A percentile compares a stretch with the other conserved stretches of the same genome.
phyloP scores from a whole-genome alignment of 1,140 invertebrate species.

The Drosophila truncata region DNA sequence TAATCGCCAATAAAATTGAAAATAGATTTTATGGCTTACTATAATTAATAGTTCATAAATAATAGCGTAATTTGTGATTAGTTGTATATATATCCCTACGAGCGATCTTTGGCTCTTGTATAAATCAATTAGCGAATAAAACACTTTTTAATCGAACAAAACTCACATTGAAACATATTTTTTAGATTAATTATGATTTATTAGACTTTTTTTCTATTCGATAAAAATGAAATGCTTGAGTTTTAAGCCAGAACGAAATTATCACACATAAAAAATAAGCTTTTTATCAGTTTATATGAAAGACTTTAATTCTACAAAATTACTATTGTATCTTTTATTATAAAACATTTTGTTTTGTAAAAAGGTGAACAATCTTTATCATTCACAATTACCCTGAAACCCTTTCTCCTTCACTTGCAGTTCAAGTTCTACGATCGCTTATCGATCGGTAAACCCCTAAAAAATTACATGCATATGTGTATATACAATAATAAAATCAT shows the following conservation, averaged over 20 bases:
- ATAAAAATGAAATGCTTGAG: not conserved
- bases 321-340: not conserved
- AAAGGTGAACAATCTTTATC: conserved; percentile 9
- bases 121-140: conserved; percentile 21
- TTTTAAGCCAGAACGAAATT: not conserved
- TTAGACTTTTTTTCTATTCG: not conserved
- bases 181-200: conserved; percentile 7
- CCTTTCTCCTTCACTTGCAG: conserved; percentile 38
- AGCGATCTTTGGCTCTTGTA: conserved; percentile 1
- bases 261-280: not conserved
- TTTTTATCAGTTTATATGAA: not conserved
- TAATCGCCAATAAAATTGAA: conserved; percentile 32
- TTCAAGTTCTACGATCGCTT: conserved; percentile 65
- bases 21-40: conserved; percentile 23
- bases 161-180: conserved; percentile 4
- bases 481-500: conserved; percentile 14
- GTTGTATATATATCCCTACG: conserved; percentile 2
- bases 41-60: conserved; percentile 30
- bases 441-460: conserved; percentile 51
- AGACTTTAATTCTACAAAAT: not conserved
- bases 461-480: conserved; percentile 37
- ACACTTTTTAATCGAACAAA: conserved; percentile 17
- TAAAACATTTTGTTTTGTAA: not conserved
- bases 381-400: conserved; percentile 20
- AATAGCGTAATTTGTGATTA: conserved; percentile 9